Percentiles rank a stretch among this genome's conserved stretches.
Evolutionary conservation across 1,140 invertebrate species (phyloP).

Genomic region (Drosophila equinoxialis): DNA sequence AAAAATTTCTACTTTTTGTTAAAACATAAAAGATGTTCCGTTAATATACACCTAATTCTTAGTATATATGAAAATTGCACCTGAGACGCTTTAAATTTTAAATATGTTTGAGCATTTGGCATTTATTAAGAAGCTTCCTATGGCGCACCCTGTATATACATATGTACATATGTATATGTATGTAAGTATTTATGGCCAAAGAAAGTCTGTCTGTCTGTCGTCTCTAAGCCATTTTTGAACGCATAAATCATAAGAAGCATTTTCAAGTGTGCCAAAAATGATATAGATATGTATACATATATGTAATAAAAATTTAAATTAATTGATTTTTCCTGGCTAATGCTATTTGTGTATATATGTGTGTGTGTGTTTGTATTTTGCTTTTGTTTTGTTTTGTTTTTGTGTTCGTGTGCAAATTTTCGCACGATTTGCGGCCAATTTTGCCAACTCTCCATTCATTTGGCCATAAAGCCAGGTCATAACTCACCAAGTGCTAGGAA

Average conservation of each 20-base stretch:
- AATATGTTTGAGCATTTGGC: too few species aligned
- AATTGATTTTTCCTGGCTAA: constrained; percentile 62
- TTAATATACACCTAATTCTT: too few species aligned
- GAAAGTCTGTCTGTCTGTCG: background rate
- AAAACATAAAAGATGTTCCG: too few species aligned
- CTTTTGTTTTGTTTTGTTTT: background rate
- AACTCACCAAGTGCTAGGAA: constrained; percentile 34
- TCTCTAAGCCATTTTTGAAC: background rate
- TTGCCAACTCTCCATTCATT: constrained; percentile 31
- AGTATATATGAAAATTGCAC: too few species aligned
- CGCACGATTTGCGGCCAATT: constrained; percentile 68
- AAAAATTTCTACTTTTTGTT: too few species aligned
- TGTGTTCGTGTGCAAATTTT: constrained; percentile 38
- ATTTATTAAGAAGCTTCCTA: background rate
- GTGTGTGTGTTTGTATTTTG: background rate
- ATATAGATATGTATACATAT: background rate
- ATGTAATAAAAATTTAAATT: constrained; percentile 72
- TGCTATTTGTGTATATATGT: background rate
- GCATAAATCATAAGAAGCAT: constrained; percentile 7
- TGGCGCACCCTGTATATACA: background rate
- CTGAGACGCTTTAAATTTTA: too few species aligned
- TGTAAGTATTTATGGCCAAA: too few species aligned
- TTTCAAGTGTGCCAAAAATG: constrained; percentile 31
- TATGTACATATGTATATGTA: background rate
- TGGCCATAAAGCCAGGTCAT: constrained; percentile 35